These are phyloP conservation scores for Rugalucina vietnamica DNA, from an alignment of 2,888 invertebrate species.

Conservation along the genomic window DNA sequence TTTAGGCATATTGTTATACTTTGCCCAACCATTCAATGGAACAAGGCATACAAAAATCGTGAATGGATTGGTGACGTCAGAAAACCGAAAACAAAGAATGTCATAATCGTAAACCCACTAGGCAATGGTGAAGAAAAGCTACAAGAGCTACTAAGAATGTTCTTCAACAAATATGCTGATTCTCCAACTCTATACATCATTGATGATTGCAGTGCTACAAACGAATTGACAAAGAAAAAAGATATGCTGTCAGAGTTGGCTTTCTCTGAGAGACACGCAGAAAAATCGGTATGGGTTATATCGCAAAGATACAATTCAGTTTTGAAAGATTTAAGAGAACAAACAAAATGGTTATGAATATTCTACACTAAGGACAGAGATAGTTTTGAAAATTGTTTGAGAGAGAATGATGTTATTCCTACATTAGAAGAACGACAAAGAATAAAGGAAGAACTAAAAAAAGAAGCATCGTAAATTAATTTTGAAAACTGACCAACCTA, in stretches of 20 bases:
- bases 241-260: conserved; percentile 54
- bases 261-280: conserved; percentile 49
- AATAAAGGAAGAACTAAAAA: conserved; percentile 41
- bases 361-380: conserved; percentile 54
- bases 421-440: conserved; percentile 40
- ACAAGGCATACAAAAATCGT: conserved; percentile 41
- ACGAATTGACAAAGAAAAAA: conserved; percentile 58
- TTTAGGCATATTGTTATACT: conserved; percentile 52
- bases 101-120: conserved; percentile 39
- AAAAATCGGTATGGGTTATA: conserved; percentile 53
- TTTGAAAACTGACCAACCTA: no score
- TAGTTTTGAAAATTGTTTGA: conserved; percentile 56
- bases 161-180: conserved; percentile 47
- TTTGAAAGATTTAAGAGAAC: conserved; percentile 55
- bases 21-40: conserved; percentile 45
- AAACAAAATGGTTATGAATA: conserved; percentile 50
- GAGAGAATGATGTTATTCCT: conserved; percentile 61
- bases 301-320: conserved; percentile 60
- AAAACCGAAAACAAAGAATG: conserved; percentile 41
- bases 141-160: conserved; percentile 39
- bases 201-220: conserved; percentile 56
- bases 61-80: conserved; percentile 34
- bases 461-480: conserved; percentile 50
- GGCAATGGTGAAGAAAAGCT: conserved; percentile 29
- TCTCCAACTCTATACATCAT: conserved; percentile 56